A percentile compares a stretch with the other conserved stretches of the same genome.
phyloP scores from a whole-genome alignment of 2,113 vertebrate genomes.

The Coptodon bakossiorum region DNA sequence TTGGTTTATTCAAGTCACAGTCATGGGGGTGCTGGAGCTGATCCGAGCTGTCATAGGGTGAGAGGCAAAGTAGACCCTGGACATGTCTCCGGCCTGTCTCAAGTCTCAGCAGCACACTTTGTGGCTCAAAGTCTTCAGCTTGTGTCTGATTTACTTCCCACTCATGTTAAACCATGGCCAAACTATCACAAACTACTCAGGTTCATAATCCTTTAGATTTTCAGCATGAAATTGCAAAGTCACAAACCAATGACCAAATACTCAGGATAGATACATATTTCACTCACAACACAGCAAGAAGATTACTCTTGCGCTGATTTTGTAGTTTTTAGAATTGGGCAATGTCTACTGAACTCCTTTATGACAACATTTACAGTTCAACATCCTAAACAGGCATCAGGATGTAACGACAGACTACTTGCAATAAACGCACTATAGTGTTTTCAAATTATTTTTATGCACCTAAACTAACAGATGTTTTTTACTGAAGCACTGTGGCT shows the following conservation, averaged over 20 bases:
- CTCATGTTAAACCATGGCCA: neutral
- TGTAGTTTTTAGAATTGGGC: neutral
- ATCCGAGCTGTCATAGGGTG: neutral
- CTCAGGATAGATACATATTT: neutral
- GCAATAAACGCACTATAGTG: neutral
- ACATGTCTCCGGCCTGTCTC: neutral
- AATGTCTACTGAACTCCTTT: neutral
- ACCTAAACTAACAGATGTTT: neutral
- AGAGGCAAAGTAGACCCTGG: neutral
- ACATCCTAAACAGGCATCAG: neutral
- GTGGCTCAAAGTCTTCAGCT: neutral
- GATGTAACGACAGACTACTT: neutral
- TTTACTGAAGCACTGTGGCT: neutral
- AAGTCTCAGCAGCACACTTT: neutral
- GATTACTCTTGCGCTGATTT: neutral
- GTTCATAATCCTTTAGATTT: neutral
- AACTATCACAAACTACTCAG: neutral
- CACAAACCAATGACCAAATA: neutral
- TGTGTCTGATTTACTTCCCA: neutral
- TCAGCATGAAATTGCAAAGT: neutral
- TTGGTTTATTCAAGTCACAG: neutral
- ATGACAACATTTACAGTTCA: neutral
- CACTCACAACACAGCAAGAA: neutral
- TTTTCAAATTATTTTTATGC: neutral
- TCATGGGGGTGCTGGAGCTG: neutral